Base-by-base conservation (phyloP, 2,888 invertebrate genomes). In the Eledona agricola region DNA sequence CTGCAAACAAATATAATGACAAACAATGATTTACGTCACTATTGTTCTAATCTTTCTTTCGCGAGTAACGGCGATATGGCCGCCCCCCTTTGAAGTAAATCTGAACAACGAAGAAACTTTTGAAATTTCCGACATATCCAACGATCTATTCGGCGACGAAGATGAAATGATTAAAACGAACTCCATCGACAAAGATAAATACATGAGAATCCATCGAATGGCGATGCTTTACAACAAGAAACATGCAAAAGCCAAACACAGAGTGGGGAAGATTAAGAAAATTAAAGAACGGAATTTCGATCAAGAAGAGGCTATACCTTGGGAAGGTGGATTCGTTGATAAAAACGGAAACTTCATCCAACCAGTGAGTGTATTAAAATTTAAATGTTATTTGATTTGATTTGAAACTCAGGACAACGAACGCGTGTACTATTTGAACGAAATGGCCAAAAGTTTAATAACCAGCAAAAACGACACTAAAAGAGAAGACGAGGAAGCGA, bases 1-100 rank as follows among this genome's bases (percentile, higher is more conserved):
- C 90, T 90, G 80, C 52, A 80, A 49, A 43, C 28, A 40, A 31
- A 23, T n/a, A n/a, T n/a, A n/a, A 49, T 43, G 47, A 43, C 49
- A 53, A n/a, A n/a, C n/a, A n/a, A n/a, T n/a, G n/a, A 7, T 37
- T 22, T 26, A 4, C 19, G 28, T 47, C 13, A 22, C 6, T 22
- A 9, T 15, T 59, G 4, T 34, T 2, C 10, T 19, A 1, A 1
- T 40, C 7, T 26, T 51, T 10, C 5, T 12, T 20, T 10, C 7
- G 10, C n/a, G 22, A 42, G 17, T 34, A 3, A 10, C n/a, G 2
- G 10, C 31, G 5, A 34, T 75, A 50, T 77, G 75, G 75, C 75
- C 73, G n/a, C 74, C 74, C 4, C 62, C 72, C 9, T 74, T 73
- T 50, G 65, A 71, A 49, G 65, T 77, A 11, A 62, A 73, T 25